These are phyloP conservation scores for Strigamia maritima DNA, from an alignment of 2,888 invertebrate species.

Conservation along the genomic window DNA sequence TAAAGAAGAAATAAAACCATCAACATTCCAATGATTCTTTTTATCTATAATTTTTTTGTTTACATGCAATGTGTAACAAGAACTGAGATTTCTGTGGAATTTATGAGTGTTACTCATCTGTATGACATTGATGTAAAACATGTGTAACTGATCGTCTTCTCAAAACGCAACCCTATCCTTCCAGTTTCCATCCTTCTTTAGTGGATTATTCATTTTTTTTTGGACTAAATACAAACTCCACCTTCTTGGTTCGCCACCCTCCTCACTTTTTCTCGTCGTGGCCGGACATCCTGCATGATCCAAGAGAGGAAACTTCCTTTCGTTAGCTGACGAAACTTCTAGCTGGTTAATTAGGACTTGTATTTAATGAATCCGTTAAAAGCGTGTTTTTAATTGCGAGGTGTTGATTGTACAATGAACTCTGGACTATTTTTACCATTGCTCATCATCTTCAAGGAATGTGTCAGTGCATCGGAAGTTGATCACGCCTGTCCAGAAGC, in stretches of 20 bases:
- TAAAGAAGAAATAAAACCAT: neutral
- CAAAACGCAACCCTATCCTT: neutral
- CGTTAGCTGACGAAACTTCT: neutral
- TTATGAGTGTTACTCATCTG: conserved; percentile 9
- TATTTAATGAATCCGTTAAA: neutral
- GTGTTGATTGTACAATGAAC: neutral
- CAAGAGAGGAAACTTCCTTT: neutral
- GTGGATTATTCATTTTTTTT: conserved; percentile 8
- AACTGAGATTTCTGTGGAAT: neutral
- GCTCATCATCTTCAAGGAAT: conserved; percentile 2
- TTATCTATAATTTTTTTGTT: neutral
- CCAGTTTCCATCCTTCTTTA: neutral
- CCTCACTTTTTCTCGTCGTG: neutral
- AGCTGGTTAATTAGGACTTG: neutral
- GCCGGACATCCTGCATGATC: neutral
- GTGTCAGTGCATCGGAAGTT: neutral
- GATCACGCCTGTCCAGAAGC: conserved; percentile 27
- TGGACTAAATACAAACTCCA: neutral
- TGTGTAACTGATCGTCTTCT: neutral
- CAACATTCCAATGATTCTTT: neutral
- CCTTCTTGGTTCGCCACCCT: neutral
- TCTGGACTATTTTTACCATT: neutral
- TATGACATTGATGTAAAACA: neutral
- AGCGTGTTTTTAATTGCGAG: neutral
- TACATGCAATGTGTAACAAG: neutral